Evolutionary conservation across 2,888 invertebrate genomes (phyloP), one percentile per base, ranked within the genome.

Genomic region (Apamea sordens): DNA sequence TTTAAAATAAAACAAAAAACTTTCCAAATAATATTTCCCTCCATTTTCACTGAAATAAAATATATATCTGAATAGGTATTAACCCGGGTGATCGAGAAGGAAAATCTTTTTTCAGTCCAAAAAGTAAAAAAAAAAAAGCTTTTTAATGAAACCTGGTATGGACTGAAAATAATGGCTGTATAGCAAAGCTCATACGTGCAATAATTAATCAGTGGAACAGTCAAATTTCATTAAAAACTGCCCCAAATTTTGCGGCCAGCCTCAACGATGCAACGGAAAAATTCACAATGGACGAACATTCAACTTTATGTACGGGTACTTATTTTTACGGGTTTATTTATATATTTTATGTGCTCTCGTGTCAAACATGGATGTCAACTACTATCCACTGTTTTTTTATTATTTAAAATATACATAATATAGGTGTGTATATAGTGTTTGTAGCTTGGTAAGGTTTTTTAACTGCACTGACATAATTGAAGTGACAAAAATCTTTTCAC

Each of bases 191-290:
- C 32, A 74, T 69, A 72, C 67, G 70, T 47, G 32, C 50, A 70
- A 59, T 75, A 76, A 79, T 86, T 84, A 84, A 83, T 81, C 77
- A 76, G 77, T 59, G 56, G 47, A 61, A 63, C 71, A 63, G 73
- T 77, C 59, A 77, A 85, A 72, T 76, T 85, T 86, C 73, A 83
- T 83, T 85, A 72, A 83, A 78, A 78, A 76, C n/a, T 71, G 18
- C 7, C n/a, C 0, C 24, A 24, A 80, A 63, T 75, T 41, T 65
- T 47, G 73, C 53, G 80, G 72, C 56, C 4, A 2, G 44, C 74
- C 68, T 59, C 76, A 64, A 53, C 44, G n/a, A 24, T 74, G 53
- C 53, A 64, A 28, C 47, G 71, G 41, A 74, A 76, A 76, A 71
- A 71, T 73, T 56, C n/a, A 76, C 65, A 70, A 80, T 76, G 67